Percentiles rank a stretch among this genome's conserved stretches.
Conservation (phyloP, 2,113 vertebrate genomes). For the Bos indicus region DNA sequence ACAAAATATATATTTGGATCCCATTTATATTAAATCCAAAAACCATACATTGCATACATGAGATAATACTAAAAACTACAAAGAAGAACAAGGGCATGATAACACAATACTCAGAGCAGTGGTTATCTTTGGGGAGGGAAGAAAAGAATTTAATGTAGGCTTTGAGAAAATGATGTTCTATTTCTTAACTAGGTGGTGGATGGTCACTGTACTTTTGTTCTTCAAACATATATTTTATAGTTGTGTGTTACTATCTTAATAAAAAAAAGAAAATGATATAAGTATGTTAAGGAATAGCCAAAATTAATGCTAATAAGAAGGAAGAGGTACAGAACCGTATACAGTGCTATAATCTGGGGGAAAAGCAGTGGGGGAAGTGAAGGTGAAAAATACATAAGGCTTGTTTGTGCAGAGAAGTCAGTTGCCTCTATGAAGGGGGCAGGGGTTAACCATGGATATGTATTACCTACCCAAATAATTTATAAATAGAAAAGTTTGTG, state of each 20-base stretch:
- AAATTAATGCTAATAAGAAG: background rate
- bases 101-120: background rate
- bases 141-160: background rate
- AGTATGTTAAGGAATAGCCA: background rate
- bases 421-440: background rate
- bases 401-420: background rate
- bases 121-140: background rate
- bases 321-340: background rate
- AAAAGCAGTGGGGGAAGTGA: background rate
- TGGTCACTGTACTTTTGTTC: background rate
- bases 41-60: accelerated
- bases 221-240: background rate
- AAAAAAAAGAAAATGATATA: background rate
- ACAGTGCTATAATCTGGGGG: background rate
- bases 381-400: background rate
- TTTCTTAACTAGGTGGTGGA: background rate
- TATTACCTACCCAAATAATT: background rate
- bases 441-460: background rate
- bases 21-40: background rate
- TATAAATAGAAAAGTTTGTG: background rate
- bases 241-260: background rate
- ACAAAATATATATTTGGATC: background rate
- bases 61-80: background rate
- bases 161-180: background rate
- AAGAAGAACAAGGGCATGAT: background rate